These are phyloP conservation scores for Corythaeola cristata DNA, from an alignment of 2,113 vertebrate genomes.

Conservation along the genomic window DNA sequence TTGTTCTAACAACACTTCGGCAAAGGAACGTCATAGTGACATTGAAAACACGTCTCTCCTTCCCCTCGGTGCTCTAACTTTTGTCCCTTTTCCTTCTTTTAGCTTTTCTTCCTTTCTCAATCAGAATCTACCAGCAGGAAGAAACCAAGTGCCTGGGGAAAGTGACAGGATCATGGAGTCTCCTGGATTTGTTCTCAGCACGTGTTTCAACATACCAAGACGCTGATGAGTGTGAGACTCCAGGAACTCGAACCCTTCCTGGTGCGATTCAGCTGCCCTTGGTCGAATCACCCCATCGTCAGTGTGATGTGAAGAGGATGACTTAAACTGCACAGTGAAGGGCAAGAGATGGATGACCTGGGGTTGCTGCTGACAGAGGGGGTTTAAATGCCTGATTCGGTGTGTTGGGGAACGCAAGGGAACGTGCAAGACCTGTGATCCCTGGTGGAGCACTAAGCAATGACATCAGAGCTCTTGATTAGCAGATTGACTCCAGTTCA, in stretches of 20 bases:
- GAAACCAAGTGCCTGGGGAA: not conserved
- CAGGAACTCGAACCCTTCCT: not conserved
- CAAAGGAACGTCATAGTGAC: not conserved
- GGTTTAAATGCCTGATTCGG: not conserved
- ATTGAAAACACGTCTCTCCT: not conserved
- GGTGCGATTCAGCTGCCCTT: not conserved
- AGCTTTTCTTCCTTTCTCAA: not conserved
- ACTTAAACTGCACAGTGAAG: not conserved
- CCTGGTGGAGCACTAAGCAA: not conserved
- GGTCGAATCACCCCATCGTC: not conserved
- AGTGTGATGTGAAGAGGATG: not conserved
- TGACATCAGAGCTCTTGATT: not conserved
- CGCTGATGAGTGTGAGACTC: not conserved
- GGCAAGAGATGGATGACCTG: not conserved
- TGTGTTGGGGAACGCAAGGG: not conserved
- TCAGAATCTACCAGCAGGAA: not conserved
- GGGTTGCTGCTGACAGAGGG: not conserved
- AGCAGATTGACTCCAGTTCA: not conserved
- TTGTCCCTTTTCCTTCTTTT: not conserved
- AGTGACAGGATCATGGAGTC: not conserved
- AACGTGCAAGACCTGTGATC: not conserved
- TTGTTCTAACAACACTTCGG: not conserved
- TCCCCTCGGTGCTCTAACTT: not conserved
- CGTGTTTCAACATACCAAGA: not conserved
- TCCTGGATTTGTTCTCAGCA: not conserved